Conservation (phyloP, 2,888 invertebrate species). For the Clanis bilineata region DNA sequence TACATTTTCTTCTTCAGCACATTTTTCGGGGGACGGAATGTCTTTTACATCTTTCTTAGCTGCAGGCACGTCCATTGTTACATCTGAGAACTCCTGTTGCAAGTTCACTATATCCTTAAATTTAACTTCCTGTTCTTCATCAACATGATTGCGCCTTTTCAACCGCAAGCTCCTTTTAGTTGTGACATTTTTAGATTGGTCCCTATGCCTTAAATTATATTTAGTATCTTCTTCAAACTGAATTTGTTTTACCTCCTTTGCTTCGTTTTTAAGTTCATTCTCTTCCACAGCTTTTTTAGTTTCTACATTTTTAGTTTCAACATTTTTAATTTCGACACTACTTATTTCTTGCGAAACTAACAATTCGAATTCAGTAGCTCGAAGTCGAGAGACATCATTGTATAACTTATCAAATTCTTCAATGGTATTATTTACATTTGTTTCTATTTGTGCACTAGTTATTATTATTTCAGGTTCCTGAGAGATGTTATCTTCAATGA, state of each 20-base stretch:
- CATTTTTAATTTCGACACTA: constrained; percentile 19
- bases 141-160: constrained; percentile 43
- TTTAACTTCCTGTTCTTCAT: constrained; percentile 42
- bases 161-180: constrained; percentile 54
- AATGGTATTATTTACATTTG: constrained; percentile 49
- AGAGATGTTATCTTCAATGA: neutral
- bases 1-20: constrained; percentile 51
- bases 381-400: constrained; percentile 57
- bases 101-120: constrained; percentile 68
- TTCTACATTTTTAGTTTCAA: constrained; percentile 20
- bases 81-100: constrained; percentile 65
- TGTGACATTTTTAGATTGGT: constrained; percentile 24
- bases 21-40: constrained; percentile 63
- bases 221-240: constrained; percentile 33
- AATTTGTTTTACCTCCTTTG: constrained; percentile 23
- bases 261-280: neutral
- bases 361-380: constrained; percentile 66
- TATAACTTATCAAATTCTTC: constrained; percentile 69
- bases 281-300: constrained; percentile 16
- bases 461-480: constrained; percentile 14
- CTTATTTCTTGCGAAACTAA: constrained; percentile 44
- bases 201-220: constrained; percentile 58
- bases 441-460: constrained; percentile 17
- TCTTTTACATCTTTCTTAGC: constrained; percentile 49
- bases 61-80: constrained; percentile 60